Base-by-base conservation (phyloP, 2,113 vertebrate species). In the Solea solea region DNA sequence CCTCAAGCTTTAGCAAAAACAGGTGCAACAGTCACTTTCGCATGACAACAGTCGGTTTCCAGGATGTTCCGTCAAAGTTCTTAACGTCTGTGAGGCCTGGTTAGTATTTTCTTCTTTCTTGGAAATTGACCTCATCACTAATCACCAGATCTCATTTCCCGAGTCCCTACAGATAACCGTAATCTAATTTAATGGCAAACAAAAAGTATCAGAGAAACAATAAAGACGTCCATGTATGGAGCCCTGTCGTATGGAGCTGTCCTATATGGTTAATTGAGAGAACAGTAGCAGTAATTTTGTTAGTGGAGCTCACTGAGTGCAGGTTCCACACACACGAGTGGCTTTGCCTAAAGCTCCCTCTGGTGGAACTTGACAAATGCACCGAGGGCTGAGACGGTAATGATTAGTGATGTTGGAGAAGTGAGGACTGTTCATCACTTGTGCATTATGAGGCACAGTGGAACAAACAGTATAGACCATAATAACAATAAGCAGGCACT, bases 281-380 rank as follows among this genome's bases (percentile, higher is more conserved):
- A 62, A 39, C n/a, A 34, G 4, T 2, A 15, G 6, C 3, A 44
- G 10, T 64, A 12, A 44, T 10, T 13, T 15, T 52, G 14, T 51
- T 59, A 14, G 21, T 56, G 8, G 8, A 52, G 69, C 8, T 60
- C 48, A 42, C 3, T 63, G 55, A 21, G 27, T 15, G 1, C 58
- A 59, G 27, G 46, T 41, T 4, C 49, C 56, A 42, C 12, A 45
- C 9, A 70, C 14, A 60, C 16, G 52, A 42, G 71, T 73, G 41
- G 68, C 81, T 85, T 63, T 82, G 78, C 78, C 69, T 80, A 68
- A 79, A 86, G 89, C 83, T 46, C 88, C 82, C 80, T 75, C 90
- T 91, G 59, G 74, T 88, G 89, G 87, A 78, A 69, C 25, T 14
- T 50, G 13, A 49, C 13, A 14, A 51, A 8, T 67, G 7, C 10